Conservation (phyloP, 2,113 vertebrate species). For the Artemisiospiza belli region DNA sequence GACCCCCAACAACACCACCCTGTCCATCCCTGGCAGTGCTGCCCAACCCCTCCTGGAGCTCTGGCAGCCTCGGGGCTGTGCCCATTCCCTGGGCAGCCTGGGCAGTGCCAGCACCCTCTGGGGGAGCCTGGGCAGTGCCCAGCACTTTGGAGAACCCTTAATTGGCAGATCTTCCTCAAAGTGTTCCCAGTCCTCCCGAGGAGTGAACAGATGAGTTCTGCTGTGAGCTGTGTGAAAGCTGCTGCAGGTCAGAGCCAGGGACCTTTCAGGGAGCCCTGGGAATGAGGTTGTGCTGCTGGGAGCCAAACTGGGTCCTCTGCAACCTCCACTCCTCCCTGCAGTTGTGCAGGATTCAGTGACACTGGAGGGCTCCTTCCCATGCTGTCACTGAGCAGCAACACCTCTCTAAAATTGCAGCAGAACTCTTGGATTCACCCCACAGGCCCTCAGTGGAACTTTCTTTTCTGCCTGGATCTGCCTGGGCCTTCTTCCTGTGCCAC, state of each 20-base stretch:
- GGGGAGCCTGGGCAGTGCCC: background rate
- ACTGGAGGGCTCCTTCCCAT: background rate
- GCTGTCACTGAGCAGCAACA: background rate
- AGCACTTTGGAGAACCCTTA: background rate
- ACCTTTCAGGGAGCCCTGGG: background rate
- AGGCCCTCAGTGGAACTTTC: background rate
- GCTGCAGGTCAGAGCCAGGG: background rate
- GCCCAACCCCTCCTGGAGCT: accelerated
- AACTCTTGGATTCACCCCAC: background rate
- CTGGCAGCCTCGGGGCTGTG: accelerated
- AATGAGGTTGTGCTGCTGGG: background rate
- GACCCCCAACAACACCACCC: background rate
- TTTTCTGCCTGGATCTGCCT: background rate
- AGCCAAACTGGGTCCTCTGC: background rate
- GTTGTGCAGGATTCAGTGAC: background rate
- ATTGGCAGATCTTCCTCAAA: background rate
- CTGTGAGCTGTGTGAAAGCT: background rate
- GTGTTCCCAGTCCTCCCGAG: background rate
- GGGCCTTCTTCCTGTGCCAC: background rate
- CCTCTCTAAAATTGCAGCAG: background rate
- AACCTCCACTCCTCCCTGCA: background rate
- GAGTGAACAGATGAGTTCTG: background rate
- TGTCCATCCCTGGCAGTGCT: accelerated
- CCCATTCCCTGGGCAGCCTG: background rate
- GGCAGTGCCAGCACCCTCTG: background rate